Conservation (phyloP, 2,797 vertebrate genomes). For the Neopelma chrysocephalum region DNA sequence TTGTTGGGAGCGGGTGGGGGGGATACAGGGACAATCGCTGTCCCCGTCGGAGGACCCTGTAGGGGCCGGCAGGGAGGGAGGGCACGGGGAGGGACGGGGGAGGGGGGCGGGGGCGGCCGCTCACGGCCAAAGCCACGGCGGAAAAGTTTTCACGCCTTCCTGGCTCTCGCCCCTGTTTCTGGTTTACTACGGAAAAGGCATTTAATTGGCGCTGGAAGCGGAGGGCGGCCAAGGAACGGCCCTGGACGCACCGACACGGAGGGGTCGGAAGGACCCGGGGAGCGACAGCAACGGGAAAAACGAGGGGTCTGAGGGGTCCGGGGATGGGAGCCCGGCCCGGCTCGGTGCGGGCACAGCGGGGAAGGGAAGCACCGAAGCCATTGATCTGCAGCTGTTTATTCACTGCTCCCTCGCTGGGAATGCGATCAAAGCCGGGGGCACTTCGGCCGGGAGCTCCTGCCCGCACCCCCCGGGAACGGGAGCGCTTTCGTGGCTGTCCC, state of each 20-base stretch:
- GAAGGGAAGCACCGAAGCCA: not conserved
- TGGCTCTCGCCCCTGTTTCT: not conserved
- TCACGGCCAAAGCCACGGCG: not conserved
- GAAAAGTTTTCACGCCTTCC: not conserved
- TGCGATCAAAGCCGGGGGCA: not conserved
- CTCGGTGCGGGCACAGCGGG: not conserved
- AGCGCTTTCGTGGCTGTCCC: not conserved
- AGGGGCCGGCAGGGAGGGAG: not conserved
- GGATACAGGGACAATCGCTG: not conserved
- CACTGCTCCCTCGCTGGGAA: not conserved
- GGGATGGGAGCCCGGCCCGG: not conserved
- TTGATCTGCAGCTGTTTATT: not conserved
- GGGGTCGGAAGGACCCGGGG: not conserved
- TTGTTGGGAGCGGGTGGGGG: rapidly evolving
- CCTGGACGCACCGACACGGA: too few relatives aligned
- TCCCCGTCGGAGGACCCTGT: not conserved
- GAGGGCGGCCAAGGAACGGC: not conserved
- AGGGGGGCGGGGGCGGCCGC: not conserved
- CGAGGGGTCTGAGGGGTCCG: not conserved
- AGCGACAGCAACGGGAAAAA: too few relatives aligned
- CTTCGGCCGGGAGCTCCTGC: rapidly evolving
- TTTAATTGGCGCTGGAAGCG: not conserved
- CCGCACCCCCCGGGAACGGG: not conserved
- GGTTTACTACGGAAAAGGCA: not conserved
- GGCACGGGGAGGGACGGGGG: not conserved